Conservation (phyloP, 2,888 invertebrate species). For the Stenoptilia bipunctidactyla region DNA sequence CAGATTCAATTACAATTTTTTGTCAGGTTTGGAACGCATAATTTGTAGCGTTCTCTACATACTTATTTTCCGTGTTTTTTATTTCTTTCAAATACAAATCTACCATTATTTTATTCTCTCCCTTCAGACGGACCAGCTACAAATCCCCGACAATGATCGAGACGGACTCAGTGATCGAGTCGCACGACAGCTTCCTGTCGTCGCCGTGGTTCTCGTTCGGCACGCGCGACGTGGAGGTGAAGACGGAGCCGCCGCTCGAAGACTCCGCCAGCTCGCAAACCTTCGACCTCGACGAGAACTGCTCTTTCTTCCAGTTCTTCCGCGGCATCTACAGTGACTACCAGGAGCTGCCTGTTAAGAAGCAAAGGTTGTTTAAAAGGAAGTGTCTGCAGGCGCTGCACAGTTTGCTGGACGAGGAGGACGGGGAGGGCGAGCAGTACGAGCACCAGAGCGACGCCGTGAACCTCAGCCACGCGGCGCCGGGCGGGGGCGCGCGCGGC, state of each 20-base stretch:
- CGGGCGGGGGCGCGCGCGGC: conserved; percentile 10
- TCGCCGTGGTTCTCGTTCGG: conserved; percentile 18
- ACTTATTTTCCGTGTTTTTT: too few relatives aligned
- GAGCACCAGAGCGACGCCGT: conserved; percentile 20
- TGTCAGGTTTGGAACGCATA: too few relatives aligned
- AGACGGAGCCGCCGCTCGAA: conserved; percentile 26
- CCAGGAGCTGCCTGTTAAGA: conserved; percentile 32
- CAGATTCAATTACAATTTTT: too few relatives aligned
- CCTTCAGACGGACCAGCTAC: conserved; percentile 28
- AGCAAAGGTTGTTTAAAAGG: conserved; percentile 42
- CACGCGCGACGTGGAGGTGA: conserved; percentile 18
- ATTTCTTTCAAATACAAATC: too few relatives aligned
- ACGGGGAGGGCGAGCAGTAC: conserved; percentile 12
- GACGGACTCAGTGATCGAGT: conserved; percentile 12
- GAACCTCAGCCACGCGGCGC: conserved; percentile 16
- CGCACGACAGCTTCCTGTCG: conserved; percentile 21
- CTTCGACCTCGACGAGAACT: conserved; percentile 44
- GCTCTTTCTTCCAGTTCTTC: conserved; percentile 56
- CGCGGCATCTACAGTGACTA: conserved; percentile 49
- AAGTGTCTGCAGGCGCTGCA: conserved; percentile 43
- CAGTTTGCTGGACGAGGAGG: conserved; percentile 44
- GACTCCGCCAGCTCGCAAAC: conserved; percentile 29
- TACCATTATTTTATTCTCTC: too few relatives aligned
- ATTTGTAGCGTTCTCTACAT: too few relatives aligned
- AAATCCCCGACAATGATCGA: conserved; percentile 27